Evolutionary conservation across 2,888 invertebrate species (phyloP).

Genomic region (Netelia melanura): DNA sequence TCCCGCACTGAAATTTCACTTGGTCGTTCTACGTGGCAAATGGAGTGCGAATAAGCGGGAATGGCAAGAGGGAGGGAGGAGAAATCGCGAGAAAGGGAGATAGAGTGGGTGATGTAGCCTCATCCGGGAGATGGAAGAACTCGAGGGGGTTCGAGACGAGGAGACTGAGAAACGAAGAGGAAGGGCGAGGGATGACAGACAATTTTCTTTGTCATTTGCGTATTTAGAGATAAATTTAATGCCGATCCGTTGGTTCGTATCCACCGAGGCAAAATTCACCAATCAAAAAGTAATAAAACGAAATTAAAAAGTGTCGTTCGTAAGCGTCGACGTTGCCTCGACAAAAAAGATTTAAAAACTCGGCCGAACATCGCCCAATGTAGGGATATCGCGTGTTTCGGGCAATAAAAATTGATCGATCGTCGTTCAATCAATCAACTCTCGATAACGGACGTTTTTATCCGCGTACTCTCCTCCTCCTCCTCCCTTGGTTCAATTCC

Average conservation of each 20-base stretch:
- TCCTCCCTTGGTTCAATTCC: not conserved
- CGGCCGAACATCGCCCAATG: not conserved
- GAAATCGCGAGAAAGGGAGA: not conserved
- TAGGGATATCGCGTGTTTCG: constrained; percentile 31
- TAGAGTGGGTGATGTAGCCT: constrained; percentile 28
- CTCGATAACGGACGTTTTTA: constrained; percentile 49
- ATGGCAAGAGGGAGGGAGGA: not conserved
- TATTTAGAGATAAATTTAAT: constrained; percentile 8
- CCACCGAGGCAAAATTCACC: not conserved
- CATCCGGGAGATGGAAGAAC: constrained; percentile 25
- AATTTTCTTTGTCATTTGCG: constrained; percentile 51
- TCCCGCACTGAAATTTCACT: constrained; percentile 55
- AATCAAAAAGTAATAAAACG: no score
- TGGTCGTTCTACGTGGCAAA: constrained; percentile 56
- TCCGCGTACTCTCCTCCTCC: constrained; percentile 5
- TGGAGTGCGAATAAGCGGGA: constrained; percentile 54
- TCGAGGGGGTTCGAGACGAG: constrained; percentile 13
- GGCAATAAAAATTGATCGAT: constrained; percentile 61
- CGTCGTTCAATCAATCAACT: constrained; percentile 50
- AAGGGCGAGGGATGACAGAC: not conserved
- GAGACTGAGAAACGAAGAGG: constrained; percentile 25
- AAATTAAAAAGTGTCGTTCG: no score
- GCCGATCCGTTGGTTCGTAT: not conserved
- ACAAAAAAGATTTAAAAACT: no score
- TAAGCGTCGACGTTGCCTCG: no score